phyloP scores from a whole-genome alignment of 2,888 invertebrate genomes.

The Cheiracanthium punctorium region DNA sequence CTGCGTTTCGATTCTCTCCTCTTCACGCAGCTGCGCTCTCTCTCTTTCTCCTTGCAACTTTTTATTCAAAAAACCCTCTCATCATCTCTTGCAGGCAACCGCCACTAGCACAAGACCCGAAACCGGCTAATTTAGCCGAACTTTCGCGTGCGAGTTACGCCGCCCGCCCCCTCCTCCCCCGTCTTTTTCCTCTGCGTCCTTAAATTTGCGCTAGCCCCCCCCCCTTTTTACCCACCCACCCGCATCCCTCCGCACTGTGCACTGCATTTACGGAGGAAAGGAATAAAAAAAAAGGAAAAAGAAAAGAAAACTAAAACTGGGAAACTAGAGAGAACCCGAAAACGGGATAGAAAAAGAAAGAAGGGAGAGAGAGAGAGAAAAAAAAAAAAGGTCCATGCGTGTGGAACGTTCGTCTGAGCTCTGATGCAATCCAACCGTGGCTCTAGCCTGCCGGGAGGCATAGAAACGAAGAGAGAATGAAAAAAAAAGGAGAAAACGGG shows the following conservation, averaged over 20 bases:
- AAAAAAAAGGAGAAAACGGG: conserved; percentile 29
- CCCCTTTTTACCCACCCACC: neutral
- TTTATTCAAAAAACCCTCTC: conserved; percentile 13
- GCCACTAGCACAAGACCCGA: conserved; percentile 21
- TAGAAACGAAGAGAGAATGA: neutral
- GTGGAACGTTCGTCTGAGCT: conserved; percentile 25
- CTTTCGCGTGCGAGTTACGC: conserved; percentile 10
- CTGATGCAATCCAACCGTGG: conserved; percentile 29
- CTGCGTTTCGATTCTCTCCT: neutral
- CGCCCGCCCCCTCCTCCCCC: neutral
- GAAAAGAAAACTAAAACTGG: conserved; percentile 20
- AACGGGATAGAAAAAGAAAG: conserved; percentile 19
- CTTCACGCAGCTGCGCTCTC: conserved; percentile 4
- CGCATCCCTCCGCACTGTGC: conserved; percentile 5
- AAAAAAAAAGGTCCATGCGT: conserved; percentile 42
- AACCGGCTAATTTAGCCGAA: conserved; percentile 22
- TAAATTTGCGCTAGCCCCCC: conserved; percentile 52
- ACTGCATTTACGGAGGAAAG: conserved; percentile 8
- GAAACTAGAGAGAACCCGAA: conserved; percentile 15
- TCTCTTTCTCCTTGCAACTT: neutral
- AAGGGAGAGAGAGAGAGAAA: too few relatives aligned
- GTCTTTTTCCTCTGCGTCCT: conserved; percentile 26
- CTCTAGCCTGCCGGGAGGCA: conserved; percentile 9
- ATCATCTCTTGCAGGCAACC: conserved; percentile 19
- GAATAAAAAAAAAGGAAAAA: conserved; percentile 15